Conservation (phyloP, 1,140 invertebrate genomes). For the Lepidurus apus region DNA sequence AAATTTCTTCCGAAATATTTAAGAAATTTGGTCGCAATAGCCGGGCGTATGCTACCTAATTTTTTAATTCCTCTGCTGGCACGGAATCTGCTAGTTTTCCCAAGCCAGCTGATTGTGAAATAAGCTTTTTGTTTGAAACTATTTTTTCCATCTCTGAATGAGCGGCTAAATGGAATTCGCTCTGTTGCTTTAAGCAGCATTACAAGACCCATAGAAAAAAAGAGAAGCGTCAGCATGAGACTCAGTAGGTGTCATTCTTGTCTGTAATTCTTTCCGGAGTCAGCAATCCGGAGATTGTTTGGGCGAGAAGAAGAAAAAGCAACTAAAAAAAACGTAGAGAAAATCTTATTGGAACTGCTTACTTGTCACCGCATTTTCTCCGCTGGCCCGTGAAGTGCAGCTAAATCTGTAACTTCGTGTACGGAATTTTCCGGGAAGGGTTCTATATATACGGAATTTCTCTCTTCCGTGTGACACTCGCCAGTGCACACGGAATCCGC, state of each 20-base stretch:
- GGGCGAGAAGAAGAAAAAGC: background rate
- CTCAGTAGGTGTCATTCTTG: conserved; percentile 15
- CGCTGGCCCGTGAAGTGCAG: background rate
- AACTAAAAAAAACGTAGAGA: background rate
- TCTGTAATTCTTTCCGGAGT: background rate
- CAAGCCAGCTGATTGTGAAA: background rate
- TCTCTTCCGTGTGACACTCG: background rate
- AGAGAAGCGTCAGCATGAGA: background rate
- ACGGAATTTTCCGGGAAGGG: background rate
- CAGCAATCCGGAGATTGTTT: conserved; percentile 21
- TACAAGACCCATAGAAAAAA: background rate
- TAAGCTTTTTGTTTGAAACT: too few species aligned
- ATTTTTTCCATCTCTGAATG: background rate
- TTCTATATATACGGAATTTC: background rate
- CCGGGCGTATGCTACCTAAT: too few species aligned
- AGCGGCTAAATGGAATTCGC: background rate
- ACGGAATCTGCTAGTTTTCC: background rate
- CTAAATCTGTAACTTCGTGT: conserved; percentile 14
- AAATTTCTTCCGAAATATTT: too few species aligned
- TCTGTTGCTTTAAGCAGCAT: background rate
- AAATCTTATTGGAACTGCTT: conserved; percentile 15
- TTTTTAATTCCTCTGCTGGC: too few species aligned
- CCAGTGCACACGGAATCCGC: conserved; percentile 16
- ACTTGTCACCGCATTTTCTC: conserved; percentile 14
- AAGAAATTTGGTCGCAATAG: too few species aligned